phyloP scores from a whole-genome alignment of 2,888 invertebrate species.

The Napeogenes sylphis region DNA sequence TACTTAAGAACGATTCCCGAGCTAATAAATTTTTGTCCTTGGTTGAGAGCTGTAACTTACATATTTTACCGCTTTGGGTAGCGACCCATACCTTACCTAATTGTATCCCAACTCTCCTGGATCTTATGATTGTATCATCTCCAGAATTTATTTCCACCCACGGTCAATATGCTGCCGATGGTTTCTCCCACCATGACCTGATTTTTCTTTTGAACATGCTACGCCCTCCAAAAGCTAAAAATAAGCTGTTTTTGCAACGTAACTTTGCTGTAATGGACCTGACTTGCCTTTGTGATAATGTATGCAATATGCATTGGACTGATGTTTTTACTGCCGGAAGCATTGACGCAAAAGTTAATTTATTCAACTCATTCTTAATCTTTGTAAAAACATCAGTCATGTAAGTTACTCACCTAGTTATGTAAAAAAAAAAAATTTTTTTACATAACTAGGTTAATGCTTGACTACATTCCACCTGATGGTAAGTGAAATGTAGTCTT shows the following conservation, averaged over 20 bases:
- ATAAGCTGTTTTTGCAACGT: conserved; percentile 1
- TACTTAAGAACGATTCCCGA: background rate
- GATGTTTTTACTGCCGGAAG: background rate
- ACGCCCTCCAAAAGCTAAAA: conserved; percentile 1
- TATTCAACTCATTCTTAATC: background rate
- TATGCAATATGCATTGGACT: background rate
- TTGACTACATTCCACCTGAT: too few relatives aligned
- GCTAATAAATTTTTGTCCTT: conserved; percentile 13
- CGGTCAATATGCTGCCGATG: conserved; percentile 15
- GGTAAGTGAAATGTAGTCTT: too few relatives aligned
- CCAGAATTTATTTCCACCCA: conserved; percentile 14
- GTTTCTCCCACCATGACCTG: conserved; percentile 25
- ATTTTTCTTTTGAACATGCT: conserved; percentile 13
- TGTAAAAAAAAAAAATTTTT: too few relatives aligned
- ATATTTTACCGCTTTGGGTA: conserved; percentile 16
- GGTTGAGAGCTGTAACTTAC: conserved; percentile 13
- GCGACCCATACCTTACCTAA: conserved; percentile 21
- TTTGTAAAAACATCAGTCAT: too few relatives aligned
- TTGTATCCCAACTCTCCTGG: conserved; percentile 14
- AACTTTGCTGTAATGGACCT: conserved; percentile 6
- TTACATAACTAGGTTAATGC: too few relatives aligned
- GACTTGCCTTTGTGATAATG: too few relatives aligned
- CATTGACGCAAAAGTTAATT: background rate
- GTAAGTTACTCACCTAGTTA: too few relatives aligned
- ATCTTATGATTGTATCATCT: conserved; percentile 25